Percentiles rank a stretch among this genome's conserved stretches.
phyloP scores from a whole-genome alignment of 2,113 vertebrate species.

The Xyliphius kryptos region DNA sequence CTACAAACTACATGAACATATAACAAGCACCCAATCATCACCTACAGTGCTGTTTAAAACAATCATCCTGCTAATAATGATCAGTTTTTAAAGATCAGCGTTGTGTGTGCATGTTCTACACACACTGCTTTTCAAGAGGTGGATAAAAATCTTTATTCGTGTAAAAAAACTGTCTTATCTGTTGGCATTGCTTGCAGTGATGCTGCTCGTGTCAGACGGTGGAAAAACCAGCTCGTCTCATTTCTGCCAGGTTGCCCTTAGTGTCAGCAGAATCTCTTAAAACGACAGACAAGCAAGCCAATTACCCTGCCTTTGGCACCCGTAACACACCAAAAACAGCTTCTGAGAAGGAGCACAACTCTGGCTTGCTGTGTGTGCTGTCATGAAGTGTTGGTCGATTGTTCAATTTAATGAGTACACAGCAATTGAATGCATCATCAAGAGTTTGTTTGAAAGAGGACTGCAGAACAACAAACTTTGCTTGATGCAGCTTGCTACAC shows the following conservation, averaged over 20 bases:
- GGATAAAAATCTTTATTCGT: conserved; percentile 57
- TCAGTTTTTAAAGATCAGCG: too few species aligned
- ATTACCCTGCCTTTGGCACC: conserved; percentile 68
- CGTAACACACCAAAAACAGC: conserved; percentile 52
- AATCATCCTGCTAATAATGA: too few species aligned
- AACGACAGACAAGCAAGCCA: conserved; percentile 68
- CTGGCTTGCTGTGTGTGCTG: conserved; percentile 61
- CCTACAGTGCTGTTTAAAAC: too few species aligned
- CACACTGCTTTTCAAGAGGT: conserved; percentile 56
- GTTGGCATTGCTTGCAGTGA: conserved; percentile 49
- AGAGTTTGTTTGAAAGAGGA: conserved; percentile 63
- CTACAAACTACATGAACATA: too few species aligned
- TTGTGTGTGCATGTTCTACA: conserved; percentile 34
- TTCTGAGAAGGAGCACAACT: conserved; percentile 62
- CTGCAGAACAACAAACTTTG: conserved; percentile 57
- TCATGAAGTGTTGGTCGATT: conserved; percentile 69
- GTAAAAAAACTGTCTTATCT: conserved; percentile 52
- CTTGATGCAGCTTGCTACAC: conserved; percentile 53
- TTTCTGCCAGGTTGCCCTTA: conserved; percentile 61
- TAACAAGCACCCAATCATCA: too few species aligned
- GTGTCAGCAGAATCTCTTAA: conserved; percentile 72
- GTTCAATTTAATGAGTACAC: conserved; percentile 74
- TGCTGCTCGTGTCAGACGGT: conserved; percentile 33
- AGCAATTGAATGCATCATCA: conserved; percentile 68
- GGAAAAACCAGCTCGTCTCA: conserved; percentile 44